Percentiles rank a stretch among this genome's conserved stretches.
Conservation (phyloP, 2,888 invertebrate genomes). For the Branchellion lobata region DNA sequence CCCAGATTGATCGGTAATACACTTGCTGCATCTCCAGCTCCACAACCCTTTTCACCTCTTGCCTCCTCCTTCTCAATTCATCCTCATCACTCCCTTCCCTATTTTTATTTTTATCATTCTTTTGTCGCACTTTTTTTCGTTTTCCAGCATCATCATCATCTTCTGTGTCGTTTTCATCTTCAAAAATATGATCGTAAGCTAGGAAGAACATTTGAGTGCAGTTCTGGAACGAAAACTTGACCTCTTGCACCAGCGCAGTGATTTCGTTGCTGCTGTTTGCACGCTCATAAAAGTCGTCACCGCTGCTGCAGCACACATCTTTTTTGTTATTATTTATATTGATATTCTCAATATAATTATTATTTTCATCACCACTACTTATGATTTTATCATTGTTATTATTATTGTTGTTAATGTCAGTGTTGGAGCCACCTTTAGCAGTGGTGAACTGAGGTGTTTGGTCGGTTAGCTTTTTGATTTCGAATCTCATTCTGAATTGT, state of each 20-base stretch:
- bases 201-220: neutral
- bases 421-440: neutral
- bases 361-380: neutral
- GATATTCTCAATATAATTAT: too few species aligned
- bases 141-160: neutral
- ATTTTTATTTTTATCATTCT: neutral
- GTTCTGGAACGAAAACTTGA: neutral
- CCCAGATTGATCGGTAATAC: too few species aligned
- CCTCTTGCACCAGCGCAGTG: neutral
- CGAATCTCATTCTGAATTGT: slow-evolving; percentile 3
- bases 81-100: neutral
- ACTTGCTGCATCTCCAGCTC: too few species aligned
- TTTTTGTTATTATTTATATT: too few species aligned
- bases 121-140: neutral
- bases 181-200: neutral
- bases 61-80: too few species aligned
- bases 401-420: neutral
- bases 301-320: too few species aligned
- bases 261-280: neutral
- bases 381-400: neutral
- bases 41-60: too few species aligned
- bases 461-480: neutral
- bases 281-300: too few species aligned
- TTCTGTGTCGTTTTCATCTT: neutral
- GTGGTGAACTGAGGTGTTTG: too few species aligned